Evolutionary conservation across 2,888 invertebrate species (phyloP).

Genomic region (Euplexia lucipara): DNA sequence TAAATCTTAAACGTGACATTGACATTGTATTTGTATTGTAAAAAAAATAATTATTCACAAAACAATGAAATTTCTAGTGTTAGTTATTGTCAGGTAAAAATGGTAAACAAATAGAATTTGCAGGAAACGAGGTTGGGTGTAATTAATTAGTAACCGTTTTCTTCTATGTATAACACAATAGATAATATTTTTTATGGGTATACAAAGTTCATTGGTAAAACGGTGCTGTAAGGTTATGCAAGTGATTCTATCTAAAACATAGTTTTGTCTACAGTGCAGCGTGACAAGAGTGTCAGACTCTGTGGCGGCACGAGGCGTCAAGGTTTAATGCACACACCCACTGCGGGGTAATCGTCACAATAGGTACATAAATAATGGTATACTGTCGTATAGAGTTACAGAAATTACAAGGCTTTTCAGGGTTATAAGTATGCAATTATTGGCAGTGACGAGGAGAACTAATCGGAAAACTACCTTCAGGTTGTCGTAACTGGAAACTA

Average conservation of each 20-base stretch:
- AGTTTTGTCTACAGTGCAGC: conserved; percentile 12
- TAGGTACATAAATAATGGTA: conserved; percentile 44
- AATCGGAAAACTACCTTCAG: conserved; percentile 28
- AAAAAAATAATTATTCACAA: conserved; percentile 23
- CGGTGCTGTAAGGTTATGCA: conserved; percentile 26
- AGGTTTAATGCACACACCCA: conserved; percentile 46
- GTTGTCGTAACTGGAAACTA: conserved; percentile 19
- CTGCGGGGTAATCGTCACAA: conserved; percentile 31
- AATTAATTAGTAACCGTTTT: conserved; percentile 47
- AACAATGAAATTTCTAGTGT: conserved; percentile 32
- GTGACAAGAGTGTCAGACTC: conserved; percentile 34
- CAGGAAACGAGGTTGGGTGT: conserved; percentile 41
- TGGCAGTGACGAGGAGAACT: conserved; percentile 15
- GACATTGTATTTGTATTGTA: conserved; percentile 22
- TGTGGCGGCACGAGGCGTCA: conserved; percentile 50
- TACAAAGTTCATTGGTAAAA: conserved; percentile 20
- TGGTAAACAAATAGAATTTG: conserved; percentile 42
- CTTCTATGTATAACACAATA: conserved; percentile 32
- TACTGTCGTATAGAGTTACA: conserved; percentile 39
- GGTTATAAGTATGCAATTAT: conserved; percentile 26
- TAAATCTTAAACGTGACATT: conserved; percentile 15
- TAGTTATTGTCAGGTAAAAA: conserved; percentile 47
- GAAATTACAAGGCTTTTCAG: conserved; percentile 37
- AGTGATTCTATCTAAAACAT: conserved; percentile 5
- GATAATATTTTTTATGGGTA: conserved; percentile 30